Evolutionary conservation across 2,888 invertebrate genomes (phyloP).

Genomic region (Clanis bilineata): DNA sequence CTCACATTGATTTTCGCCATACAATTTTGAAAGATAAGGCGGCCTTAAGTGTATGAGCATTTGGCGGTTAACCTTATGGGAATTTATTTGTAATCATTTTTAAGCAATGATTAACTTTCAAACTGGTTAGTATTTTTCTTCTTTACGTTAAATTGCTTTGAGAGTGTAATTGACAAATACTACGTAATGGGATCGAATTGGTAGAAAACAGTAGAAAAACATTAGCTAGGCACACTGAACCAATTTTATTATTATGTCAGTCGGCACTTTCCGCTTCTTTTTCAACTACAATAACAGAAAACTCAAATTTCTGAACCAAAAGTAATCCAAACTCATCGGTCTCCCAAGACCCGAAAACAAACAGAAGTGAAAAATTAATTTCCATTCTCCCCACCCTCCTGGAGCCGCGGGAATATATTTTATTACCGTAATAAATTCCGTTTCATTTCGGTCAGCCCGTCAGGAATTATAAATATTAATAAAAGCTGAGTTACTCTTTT

Average conservation of each 20-base stretch:
- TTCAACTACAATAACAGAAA: not conserved
- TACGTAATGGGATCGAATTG: too few relatives aligned
- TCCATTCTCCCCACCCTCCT: slow-evolving; percentile 4
- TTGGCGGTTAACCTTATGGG: too few relatives aligned
- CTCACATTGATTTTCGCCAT: too few relatives aligned
- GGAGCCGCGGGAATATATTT: slow-evolving; percentile 1
- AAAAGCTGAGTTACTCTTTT: slow-evolving; percentile 1
- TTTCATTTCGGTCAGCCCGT: not conserved
- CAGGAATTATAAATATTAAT: slow-evolving; percentile 12
- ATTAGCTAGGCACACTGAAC: too few relatives aligned
- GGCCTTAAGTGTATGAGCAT: too few relatives aligned
- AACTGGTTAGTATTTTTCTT: too few relatives aligned
- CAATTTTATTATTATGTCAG: not conserved
- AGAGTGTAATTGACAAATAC: too few relatives aligned
- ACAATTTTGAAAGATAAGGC: too few relatives aligned
- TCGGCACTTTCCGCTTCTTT: not conserved
- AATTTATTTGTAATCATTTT: too few relatives aligned
- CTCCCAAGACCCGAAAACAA: slow-evolving; percentile 8
- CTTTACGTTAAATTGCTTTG: too few relatives aligned
- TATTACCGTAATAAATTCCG: slow-evolving; percentile 8
- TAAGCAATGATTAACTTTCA: too few relatives aligned
- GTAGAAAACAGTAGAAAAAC: too few relatives aligned
- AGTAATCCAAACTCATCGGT: not conserved
- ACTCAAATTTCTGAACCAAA: not conserved
- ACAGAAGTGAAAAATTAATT: slow-evolving; percentile 7